Conservation (phyloP, 2,113 vertebrate species). For the Pomatostomus ruficeps region DNA sequence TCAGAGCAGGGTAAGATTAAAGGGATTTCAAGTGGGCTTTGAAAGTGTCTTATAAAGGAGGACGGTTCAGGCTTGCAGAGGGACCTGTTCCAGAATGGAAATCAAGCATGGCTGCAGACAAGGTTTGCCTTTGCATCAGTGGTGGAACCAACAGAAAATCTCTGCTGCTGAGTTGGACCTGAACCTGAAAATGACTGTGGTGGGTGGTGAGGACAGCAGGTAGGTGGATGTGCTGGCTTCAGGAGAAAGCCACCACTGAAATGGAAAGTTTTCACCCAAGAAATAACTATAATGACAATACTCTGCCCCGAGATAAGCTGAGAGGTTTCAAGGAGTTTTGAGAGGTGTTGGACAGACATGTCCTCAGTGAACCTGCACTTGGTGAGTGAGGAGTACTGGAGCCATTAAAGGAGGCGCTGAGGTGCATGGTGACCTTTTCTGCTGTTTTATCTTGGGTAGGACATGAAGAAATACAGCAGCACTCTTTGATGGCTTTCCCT, state of each 20-base stretch:
- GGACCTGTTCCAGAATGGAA: not conserved
- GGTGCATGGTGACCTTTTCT: not conserved
- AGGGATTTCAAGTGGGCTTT: slow-evolving; percentile 17
- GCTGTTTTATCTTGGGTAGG: not conserved
- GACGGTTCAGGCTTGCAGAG: not conserved
- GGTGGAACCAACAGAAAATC: not conserved
- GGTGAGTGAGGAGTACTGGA: not conserved
- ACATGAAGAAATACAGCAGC: not conserved
- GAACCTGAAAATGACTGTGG: not conserved
- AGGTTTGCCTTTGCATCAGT: not conserved
- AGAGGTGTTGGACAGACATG: not conserved
- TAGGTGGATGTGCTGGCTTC: not conserved
- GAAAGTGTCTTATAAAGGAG: not conserved
- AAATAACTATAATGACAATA: not conserved
- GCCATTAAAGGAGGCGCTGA: not conserved
- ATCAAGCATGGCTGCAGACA: not conserved
- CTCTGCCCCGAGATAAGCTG: not conserved
- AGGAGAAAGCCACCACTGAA: not conserved
- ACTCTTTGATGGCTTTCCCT: not conserved
- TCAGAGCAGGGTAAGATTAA: slow-evolving; percentile 22
- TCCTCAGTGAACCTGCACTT: not conserved
- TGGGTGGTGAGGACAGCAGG: not conserved
- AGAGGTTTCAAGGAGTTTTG: not conserved
- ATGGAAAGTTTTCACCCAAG: not conserved
- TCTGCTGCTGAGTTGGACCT: not conserved